These are phyloP conservation scores for Dicranocentrus wangi DNA, from an alignment of 2,888 invertebrate species.

Conservation along the genomic window DNA sequence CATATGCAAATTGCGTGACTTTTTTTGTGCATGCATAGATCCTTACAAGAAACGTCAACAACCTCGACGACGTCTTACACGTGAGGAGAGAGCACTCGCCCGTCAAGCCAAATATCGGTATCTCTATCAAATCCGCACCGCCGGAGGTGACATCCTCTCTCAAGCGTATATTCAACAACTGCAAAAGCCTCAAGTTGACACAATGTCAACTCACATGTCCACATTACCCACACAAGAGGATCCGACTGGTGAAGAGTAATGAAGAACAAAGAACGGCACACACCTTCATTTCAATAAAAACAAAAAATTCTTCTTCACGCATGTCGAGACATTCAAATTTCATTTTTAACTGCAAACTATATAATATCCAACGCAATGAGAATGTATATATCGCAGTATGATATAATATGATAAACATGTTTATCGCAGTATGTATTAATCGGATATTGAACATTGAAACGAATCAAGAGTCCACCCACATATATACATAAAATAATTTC, in stretches of 20 bases:
- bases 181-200: constrained; percentile 70
- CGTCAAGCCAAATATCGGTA: constrained; percentile 86
- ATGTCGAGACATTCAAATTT: background rate
- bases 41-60: constrained; percentile 76
- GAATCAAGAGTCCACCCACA: too few relatives aligned
- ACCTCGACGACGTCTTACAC: constrained; percentile 78
- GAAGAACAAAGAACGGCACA: background rate
- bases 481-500: too few relatives aligned
- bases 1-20: too few relatives aligned
- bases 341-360: background rate
- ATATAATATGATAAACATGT: background rate
- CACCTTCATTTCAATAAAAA: background rate
- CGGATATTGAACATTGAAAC: too few relatives aligned
- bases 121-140: constrained; percentile 91
- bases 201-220: constrained; percentile 71
- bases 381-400: background rate
- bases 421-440: too few relatives aligned
- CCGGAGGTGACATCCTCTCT: constrained; percentile 91
- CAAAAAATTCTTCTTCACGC: too few relatives aligned
- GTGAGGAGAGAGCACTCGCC: constrained; percentile 86
- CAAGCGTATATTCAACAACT: constrained; percentile 78
- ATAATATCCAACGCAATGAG: background rate
- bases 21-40: too few relatives aligned
- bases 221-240: constrained; percentile 69
- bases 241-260: constrained; percentile 41